phyloP scores from a whole-genome alignment of 1,140 invertebrate species.

The Drosophila subpulchrella region DNA sequence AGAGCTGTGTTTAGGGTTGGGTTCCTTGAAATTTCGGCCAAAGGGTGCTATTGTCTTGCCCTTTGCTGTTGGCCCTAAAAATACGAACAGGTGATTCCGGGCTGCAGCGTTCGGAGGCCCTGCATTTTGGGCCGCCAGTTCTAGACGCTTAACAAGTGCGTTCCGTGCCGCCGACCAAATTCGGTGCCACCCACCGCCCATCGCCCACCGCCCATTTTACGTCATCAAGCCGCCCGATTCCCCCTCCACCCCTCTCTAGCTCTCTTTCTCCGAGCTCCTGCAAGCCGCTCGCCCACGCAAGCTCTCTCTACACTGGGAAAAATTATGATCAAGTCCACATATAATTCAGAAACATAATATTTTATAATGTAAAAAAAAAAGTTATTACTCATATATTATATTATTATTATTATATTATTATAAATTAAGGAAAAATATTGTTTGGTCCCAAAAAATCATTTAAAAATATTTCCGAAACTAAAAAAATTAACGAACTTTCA shows the following conservation, averaged over 20 bases:
- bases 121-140: constrained; percentile 1
- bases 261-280: not conserved
- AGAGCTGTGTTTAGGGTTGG: not conserved
- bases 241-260: not conserved
- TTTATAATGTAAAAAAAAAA: not conserved
- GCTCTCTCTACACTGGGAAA: not conserved
- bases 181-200: not conserved
- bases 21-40: not conserved
- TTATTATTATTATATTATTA: too few species aligned
- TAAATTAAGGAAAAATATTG: too few species aligned
- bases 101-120: not conserved
- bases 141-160: not conserved
- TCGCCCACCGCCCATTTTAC: not conserved
- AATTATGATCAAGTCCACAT: not conserved
- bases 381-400: too few species aligned
- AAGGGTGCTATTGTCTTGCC: not conserved
- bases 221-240: not conserved
- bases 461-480: too few species aligned
- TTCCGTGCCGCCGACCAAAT: not conserved
- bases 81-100: constrained; percentile 2
- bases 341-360: not conserved
- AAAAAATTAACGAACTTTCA: too few species aligned
- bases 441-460: too few species aligned
- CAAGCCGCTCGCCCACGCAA: constrained; percentile 2
- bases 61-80: not conserved